phyloP scores from a whole-genome alignment of 2,888 invertebrate genomes.

The Diabrotica balteata region DNA sequence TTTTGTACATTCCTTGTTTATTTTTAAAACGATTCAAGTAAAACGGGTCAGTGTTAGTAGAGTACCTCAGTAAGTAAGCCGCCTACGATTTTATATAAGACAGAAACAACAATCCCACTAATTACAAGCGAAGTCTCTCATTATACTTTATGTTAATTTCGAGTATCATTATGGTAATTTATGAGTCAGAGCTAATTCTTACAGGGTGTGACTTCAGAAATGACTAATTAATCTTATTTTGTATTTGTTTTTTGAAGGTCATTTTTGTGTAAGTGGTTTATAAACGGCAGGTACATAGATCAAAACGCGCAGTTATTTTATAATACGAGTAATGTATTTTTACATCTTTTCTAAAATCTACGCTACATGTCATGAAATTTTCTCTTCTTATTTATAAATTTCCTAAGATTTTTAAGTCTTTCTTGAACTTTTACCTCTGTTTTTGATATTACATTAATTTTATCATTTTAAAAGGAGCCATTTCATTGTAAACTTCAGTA shows the following conservation, averaged over 20 bases:
- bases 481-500: no score
- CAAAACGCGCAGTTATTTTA: no score
- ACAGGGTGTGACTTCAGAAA: conserved; percentile 12
- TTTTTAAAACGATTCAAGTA: not conserved
- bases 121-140: conserved; percentile 54
- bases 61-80: not conserved
- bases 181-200: conserved; percentile 42
- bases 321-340: no score
- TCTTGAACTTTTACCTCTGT: no score
- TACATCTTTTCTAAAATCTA: no score
- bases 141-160: conserved; percentile 57
- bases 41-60: conserved; percentile 7
- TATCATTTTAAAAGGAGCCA: no score
- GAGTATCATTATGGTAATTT: conserved; percentile 55
- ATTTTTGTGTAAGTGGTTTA: not conserved
- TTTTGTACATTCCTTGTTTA: no score
- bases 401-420: no score
- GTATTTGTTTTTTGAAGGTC: conserved; percentile 12
- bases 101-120: conserved; percentile 37
- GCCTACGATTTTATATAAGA: conserved; percentile 12
- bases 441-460: no score
- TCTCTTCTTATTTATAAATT: no score
- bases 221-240: conserved; percentile 8
- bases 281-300: no score
- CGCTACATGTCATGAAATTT: no score